Conservation (phyloP, 2,113 vertebrate genomes). For the Tonatia bakeri region DNA sequence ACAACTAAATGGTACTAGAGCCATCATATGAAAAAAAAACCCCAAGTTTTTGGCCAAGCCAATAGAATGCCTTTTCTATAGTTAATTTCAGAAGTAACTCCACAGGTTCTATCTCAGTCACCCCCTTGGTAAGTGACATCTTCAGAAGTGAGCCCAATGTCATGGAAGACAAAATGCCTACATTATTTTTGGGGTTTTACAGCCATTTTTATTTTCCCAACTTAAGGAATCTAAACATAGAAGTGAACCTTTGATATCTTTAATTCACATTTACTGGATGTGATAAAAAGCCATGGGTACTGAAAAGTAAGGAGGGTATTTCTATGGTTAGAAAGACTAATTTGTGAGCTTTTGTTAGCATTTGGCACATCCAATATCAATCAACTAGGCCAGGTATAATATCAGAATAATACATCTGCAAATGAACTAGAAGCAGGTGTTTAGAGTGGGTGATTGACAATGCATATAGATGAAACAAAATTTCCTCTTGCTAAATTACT, state of each 20-base stretch:
- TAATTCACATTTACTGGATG: neutral
- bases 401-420: neutral
- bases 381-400: rapidly evolving
- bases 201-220: neutral
- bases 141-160: neutral
- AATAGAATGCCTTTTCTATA: neutral
- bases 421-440: neutral
- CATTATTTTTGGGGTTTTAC: neutral
- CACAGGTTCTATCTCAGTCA: neutral
- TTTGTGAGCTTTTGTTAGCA: neutral
- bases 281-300: neutral
- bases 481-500: neutral
- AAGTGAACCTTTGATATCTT: neutral
- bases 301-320: rapidly evolving
- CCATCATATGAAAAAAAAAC: too few species aligned
- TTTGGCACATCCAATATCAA: neutral
- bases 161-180: neutral
- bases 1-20: too few species aligned
- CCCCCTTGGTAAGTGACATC: neutral
- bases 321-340: neutral
- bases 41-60: too few species aligned
- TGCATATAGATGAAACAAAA: neutral
- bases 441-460: neutral
- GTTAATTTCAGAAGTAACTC: neutral
- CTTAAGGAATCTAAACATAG: neutral